phyloP scores from a whole-genome alignment of 2,888 invertebrate genomes.

The Phengaris alcon region DNA sequence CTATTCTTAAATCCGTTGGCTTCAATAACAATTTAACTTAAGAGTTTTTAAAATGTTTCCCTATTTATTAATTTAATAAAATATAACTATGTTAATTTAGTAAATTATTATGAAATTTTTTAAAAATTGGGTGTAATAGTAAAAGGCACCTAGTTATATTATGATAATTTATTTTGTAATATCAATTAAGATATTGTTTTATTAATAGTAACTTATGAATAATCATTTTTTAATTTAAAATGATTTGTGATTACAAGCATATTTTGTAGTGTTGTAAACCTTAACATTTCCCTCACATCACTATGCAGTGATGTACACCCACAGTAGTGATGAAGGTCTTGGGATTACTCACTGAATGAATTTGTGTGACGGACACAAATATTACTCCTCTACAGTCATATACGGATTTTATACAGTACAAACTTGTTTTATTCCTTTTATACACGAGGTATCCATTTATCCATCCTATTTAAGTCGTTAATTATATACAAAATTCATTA shows the following conservation, averaged over 20 bases:
- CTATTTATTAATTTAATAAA: too few species aligned
- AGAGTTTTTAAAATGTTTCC: too few species aligned
- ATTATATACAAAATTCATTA: background rate
- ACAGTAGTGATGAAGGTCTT: background rate
- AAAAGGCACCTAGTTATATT: background rate
- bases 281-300: too few species aligned
- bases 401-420: conserved; percentile 5
- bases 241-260: background rate
- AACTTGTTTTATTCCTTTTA: conserved; percentile 14
- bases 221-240: background rate
- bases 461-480: background rate
- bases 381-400: conserved; percentile 5
- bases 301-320: background rate
- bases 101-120: background rate
- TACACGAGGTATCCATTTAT: background rate
- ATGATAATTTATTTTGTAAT: conserved; percentile 3
- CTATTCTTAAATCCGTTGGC: background rate
- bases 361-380: too few species aligned
- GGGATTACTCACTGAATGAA: background rate
- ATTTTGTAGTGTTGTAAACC: background rate
- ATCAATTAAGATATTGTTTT: conserved; percentile 13
- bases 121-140: background rate
- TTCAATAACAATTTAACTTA: too few species aligned
- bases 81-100: background rate
- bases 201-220: background rate